Conservation (phyloP, 2,888 invertebrate genomes). For the Ptychoptera albimana region DNA sequence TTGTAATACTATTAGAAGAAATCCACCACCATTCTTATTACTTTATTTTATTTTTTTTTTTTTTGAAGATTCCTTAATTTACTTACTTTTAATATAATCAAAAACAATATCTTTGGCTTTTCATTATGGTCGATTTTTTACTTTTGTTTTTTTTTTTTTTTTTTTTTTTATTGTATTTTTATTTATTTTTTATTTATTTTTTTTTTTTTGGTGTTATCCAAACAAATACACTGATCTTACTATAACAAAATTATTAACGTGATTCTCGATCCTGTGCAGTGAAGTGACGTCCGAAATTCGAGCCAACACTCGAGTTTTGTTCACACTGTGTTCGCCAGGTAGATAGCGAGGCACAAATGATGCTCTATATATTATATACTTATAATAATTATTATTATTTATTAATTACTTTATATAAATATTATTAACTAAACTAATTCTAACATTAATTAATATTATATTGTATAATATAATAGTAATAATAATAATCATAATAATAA, state of each 20-base stretch:
- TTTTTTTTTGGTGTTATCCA: background rate
- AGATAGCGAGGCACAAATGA: conserved; percentile 12
- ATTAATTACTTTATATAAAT: conserved; percentile 3
- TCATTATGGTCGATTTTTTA: conserved; percentile 1
- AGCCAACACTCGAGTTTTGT: conserved; percentile 12
- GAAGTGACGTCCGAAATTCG: conserved; percentile 13
- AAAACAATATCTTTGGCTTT: too few relatives aligned
- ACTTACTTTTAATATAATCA: too few relatives aligned
- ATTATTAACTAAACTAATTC: background rate
- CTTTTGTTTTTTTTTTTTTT: background rate
- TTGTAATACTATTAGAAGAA: too few relatives aligned
- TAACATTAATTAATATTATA: too few relatives aligned
- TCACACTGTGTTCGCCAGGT: conserved; percentile 13
- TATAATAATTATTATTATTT: too few relatives aligned
- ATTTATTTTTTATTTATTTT: background rate
- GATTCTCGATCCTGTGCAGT: conserved; percentile 10
- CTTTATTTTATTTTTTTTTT: too few relatives aligned
- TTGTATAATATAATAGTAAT: too few relatives aligned
- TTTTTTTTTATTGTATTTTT: background rate
- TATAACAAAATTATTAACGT: background rate
- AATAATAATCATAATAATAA: too few relatives aligned
- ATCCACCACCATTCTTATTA: too few relatives aligned
- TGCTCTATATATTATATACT: conserved; percentile 7
- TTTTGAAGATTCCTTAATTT: too few relatives aligned
- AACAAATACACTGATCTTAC: background rate